A percentile compares a stretch with the other conserved stretches of the same genome.
phyloP scores from a whole-genome alignment of 1,140 invertebrate species.

The Apis cerana region DNA sequence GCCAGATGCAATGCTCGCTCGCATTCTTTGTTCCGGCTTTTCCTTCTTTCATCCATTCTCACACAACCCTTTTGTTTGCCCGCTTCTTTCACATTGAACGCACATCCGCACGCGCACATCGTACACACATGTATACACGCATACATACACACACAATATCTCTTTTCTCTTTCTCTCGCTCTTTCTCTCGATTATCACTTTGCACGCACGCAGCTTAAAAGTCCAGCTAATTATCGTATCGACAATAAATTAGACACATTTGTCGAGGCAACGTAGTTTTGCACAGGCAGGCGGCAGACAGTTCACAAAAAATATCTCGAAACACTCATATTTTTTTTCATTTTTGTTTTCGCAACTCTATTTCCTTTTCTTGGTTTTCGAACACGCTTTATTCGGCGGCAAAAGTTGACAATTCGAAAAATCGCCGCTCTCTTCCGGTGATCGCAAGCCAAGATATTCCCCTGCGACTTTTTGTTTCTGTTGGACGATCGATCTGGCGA shows the following conservation, averaged over 20 bases:
- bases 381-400: constrained; percentile 2
- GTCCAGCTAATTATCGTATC: constrained; percentile 59
- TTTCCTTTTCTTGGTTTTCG: background rate
- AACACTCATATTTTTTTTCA: constrained; percentile 3
- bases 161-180: background rate
- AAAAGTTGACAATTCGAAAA: constrained; percentile 30
- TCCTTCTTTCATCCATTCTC: constrained; percentile 13
- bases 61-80: background rate
- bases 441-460: constrained; percentile 7
- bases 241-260: constrained; percentile 71
- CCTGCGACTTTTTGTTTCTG: background rate
- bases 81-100: constrained; percentile 17
- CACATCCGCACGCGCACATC: too few relatives aligned
- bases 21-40: background rate
- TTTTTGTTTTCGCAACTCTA: background rate
- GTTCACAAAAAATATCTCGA: constrained; percentile 52
- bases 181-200: constrained; percentile 23
- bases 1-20: constrained; percentile 7
- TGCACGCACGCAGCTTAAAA: constrained; percentile 48
- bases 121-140: background rate
- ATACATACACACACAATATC: constrained; percentile 17
- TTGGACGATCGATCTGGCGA: constrained; percentile 46
- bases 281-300: constrained; percentile 65
- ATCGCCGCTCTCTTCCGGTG: background rate
- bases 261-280: constrained; percentile 69